Conservation (phyloP, 1,140 invertebrate species). For the Bombus ignitus region DNA sequence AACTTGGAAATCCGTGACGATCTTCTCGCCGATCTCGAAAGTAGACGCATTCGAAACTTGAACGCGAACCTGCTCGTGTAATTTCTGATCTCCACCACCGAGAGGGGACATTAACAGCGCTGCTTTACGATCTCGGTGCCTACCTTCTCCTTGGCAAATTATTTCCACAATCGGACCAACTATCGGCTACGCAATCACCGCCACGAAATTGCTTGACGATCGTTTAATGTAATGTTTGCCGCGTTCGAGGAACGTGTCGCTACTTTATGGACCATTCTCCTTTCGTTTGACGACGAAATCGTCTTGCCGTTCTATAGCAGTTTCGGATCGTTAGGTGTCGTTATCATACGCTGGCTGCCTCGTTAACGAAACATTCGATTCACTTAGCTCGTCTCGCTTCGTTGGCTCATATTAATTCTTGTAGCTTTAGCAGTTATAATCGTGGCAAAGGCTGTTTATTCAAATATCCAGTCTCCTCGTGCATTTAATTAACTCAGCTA, state of each 20-base stretch:
- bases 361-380: slow-evolving; percentile 1
- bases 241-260: not conserved
- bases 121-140: not conserved
- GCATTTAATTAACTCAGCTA: too few relatives aligned
- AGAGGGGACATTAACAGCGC: not conserved
- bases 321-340: not conserved
- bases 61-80: slow-evolving; percentile 1
- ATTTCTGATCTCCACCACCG: not conserved
- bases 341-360: not conserved
- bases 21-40: not conserved
- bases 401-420: not conserved
- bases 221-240: not conserved
- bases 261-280: not conserved
- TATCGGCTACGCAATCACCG: not conserved
- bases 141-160: not conserved
- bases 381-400: not conserved
- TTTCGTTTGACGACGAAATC: too few relatives aligned
- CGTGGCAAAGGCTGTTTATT: not conserved
- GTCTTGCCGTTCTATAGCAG: not conserved
- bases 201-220: not conserved
- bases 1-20: slow-evolving; percentile 30
- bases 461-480: too few relatives aligned
- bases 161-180: not conserved
- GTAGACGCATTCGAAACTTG: not conserved
- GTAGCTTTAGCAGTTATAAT: not conserved